phyloP scores from a whole-genome alignment of 1,140 invertebrate species.

The Drosophila suzukii region DNA sequence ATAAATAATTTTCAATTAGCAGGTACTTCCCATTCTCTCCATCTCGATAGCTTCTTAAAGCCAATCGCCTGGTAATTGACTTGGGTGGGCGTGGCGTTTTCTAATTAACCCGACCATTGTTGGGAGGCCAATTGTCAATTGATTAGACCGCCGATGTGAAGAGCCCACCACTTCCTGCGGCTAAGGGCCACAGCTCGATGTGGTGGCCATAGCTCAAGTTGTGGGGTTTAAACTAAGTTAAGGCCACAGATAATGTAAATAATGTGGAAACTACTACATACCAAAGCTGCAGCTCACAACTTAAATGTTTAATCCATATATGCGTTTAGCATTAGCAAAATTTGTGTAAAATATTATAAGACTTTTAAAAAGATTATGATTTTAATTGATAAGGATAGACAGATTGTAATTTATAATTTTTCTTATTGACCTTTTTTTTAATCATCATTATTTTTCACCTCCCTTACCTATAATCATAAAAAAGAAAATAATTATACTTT shows the following conservation, averaged over 20 bases:
- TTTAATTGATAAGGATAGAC: too few relatives aligned
- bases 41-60: slow-evolving; percentile 23
- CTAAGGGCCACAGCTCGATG: slow-evolving; percentile 11
- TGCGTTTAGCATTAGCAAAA: too few relatives aligned
- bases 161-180: slow-evolving; percentile 26
- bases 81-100: slow-evolving; percentile 14
- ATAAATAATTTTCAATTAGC: slow-evolving; percentile 78
- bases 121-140: slow-evolving; percentile 34
- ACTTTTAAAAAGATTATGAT: too few relatives aligned
- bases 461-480: background rate
- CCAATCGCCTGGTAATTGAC: slow-evolving; percentile 59
- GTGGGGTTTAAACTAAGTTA: background rate
- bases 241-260: background rate
- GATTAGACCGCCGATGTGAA: slow-evolving; percentile 36
- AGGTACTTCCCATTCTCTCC: slow-evolving; percentile 40
- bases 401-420: background rate
- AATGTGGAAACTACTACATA: background rate
- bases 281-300: background rate
- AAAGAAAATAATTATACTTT: background rate
- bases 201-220: background rate
- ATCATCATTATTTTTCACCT: too few relatives aligned
- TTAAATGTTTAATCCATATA: too few relatives aligned
- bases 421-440: background rate
- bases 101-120: slow-evolving; percentile 46
- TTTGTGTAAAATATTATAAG: too few relatives aligned